A percentile compares a stretch with the other conserved stretches of the same genome.
Evolutionary conservation across 1,140 invertebrate species (phyloP).

Genomic region (Sitobion miscanthi): DNA sequence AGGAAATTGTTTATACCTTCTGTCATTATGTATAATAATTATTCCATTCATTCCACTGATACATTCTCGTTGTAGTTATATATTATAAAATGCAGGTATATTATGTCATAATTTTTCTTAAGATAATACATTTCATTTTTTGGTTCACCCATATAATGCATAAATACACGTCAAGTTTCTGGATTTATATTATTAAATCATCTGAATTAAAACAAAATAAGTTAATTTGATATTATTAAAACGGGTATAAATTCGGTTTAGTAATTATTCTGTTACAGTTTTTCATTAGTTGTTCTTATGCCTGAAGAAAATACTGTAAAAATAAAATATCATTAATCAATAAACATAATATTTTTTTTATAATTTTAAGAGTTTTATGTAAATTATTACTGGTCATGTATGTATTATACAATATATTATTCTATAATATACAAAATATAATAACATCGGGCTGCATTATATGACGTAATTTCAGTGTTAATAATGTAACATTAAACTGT

Average conservation of each 20-base stretch:
- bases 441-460: too few relatives aligned
- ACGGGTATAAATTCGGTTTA: not conserved
- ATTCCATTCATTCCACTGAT: not conserved
- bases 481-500: too few relatives aligned
- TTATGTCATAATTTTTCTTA: not conserved
- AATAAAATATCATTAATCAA: not conserved
- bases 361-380: not conserved
- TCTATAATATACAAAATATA: too few relatives aligned
- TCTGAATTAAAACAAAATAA: not conserved
- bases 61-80: not conserved
- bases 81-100: not conserved
- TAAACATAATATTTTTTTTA: not conserved
- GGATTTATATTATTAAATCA: not conserved
- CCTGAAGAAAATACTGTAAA: not conserved
- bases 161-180: not conserved
- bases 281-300: not conserved
- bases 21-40: not conserved
- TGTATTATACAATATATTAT: not conserved
- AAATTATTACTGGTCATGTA: not conserved
- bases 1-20: not conserved
- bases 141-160: not conserved
- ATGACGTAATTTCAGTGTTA: too few relatives aligned
- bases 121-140: not conserved
- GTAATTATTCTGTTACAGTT: not conserved
- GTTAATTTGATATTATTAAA: not conserved